phyloP scores from a whole-genome alignment of 1,140 invertebrate genomes.

The Rhagoletis pomonella region DNA sequence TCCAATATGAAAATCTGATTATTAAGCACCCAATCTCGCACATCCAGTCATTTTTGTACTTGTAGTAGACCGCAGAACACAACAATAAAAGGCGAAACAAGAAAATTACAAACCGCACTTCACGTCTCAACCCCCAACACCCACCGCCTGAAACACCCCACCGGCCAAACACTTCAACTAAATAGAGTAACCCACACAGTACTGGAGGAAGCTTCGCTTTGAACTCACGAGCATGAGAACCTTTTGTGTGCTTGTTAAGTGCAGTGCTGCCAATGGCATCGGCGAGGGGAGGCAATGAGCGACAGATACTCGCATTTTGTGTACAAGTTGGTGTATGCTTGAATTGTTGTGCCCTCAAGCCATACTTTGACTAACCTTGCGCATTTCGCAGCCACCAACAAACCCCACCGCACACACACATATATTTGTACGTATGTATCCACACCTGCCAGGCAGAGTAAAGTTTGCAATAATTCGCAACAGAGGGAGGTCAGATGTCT shows the following conservation, averaged over 20 bases:
- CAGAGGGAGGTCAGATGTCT: not conserved
- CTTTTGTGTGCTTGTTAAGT: slow-evolving; percentile 24
- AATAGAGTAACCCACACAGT: not conserved
- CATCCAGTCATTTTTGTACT: not conserved
- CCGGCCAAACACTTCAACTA: not conserved
- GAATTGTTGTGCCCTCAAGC: slow-evolving; percentile 49
- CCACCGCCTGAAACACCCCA: not conserved
- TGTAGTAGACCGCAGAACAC: slow-evolving; percentile 32
- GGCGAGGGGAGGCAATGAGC: slow-evolving; percentile 44
- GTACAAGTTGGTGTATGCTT: slow-evolving; percentile 12
- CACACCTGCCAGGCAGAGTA: slow-evolving; percentile 8
- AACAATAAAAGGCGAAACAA: slow-evolving; percentile 35
- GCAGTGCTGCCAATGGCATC: slow-evolving; percentile 9
- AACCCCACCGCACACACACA: slow-evolving; percentile 57
- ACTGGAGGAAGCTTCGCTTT: slow-evolving; percentile 12
- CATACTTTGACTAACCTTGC: slow-evolving; percentile 48
- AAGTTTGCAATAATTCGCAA: slow-evolving; percentile 46
- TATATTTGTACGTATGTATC: not conserved
- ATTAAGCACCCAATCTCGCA: slow-evolving; percentile 1
- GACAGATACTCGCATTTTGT: slow-evolving; percentile 33
- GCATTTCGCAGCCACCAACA: slow-evolving; percentile 31
- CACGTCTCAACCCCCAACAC: not conserved
- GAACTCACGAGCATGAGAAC: slow-evolving; percentile 21
- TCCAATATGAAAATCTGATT: slow-evolving; percentile 31
- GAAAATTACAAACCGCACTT: slow-evolving; percentile 35